phyloP scores from a whole-genome alignment of 1,140 invertebrate species.

The Drosophila saltans region DNA sequence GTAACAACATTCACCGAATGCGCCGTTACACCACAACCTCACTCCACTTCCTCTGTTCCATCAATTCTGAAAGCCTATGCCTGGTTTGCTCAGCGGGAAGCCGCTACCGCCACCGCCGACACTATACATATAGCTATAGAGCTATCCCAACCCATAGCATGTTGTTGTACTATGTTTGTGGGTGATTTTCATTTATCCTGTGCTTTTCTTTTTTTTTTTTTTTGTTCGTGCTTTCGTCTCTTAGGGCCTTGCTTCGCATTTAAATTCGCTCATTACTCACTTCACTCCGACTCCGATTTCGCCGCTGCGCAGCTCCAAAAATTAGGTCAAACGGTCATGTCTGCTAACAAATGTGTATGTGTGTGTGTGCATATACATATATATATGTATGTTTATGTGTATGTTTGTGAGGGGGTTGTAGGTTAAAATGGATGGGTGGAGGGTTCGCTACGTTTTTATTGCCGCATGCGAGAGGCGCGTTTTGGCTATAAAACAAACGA shows the following conservation, averaged over 20 bases:
- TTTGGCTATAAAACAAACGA: conserved; percentile 60
- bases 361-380: conserved; percentile 31
- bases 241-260: conserved; percentile 58
- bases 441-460: conserved; percentile 60
- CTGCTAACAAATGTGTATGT: conserved; percentile 53
- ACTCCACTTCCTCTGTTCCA: background rate
- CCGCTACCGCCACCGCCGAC: conserved; percentile 10
- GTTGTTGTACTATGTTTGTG: conserved; percentile 24
- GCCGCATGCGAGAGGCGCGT: conserved; percentile 60
- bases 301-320: conserved; percentile 57
- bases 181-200: conserved; percentile 53
- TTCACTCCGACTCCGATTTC: conserved; percentile 39
- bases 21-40: background rate
- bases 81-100: conserved; percentile 4
- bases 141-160: conserved; percentile 18
- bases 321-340: conserved; percentile 81
- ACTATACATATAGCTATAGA: conserved; percentile 8
- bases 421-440: conserved; percentile 19
- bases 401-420: conserved; percentile 27
- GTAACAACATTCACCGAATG: conserved; percentile 47
- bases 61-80: background rate
- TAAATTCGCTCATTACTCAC: conserved; percentile 67
- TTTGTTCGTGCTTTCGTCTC: conserved; percentile 39
- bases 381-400: conserved; percentile 34
- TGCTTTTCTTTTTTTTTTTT: conserved; percentile 34